Conservation (phyloP, 2,113 vertebrate species). For the Eublepharis macularius region DNA sequence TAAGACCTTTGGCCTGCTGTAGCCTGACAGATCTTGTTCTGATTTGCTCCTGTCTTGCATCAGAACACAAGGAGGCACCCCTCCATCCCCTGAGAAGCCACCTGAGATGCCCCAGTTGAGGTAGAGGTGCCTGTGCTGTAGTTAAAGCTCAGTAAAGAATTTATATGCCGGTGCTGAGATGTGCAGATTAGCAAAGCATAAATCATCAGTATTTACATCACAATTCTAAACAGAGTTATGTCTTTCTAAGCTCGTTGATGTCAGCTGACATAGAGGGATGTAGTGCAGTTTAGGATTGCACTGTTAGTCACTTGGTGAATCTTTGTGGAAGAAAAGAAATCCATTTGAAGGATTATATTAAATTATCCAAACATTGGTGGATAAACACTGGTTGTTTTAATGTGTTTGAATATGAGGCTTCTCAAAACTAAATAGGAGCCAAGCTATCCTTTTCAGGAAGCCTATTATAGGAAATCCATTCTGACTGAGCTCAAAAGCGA, state of each 20-base stretch:
- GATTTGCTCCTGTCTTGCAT: too few relatives aligned
- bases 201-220: not conserved
- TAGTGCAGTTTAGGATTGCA: too few relatives aligned
- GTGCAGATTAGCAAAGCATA: conserved; percentile 26
- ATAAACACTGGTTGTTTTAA: conserved; percentile 34
- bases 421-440: conserved; percentile 37
- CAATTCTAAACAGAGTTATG: too few relatives aligned
- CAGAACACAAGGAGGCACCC: too few relatives aligned
- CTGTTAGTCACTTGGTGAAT: conserved; percentile 22
- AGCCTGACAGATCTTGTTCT: too few relatives aligned
- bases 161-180: conserved; percentile 10
- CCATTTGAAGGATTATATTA: conserved; percentile 16
- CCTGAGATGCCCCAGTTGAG: not conserved
- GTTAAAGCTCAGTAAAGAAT: conserved; percentile 25
- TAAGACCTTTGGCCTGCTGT: too few relatives aligned
- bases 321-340: not conserved
- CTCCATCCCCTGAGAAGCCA: too few relatives aligned
- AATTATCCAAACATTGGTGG: conserved; percentile 38
- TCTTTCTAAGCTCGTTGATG: too few relatives aligned
- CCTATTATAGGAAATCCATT: conserved; percentile 50
- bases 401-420: conserved; percentile 21
- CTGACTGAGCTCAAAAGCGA: conserved; percentile 45
- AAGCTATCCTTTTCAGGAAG: conserved; percentile 34
- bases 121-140: conserved; percentile 1
- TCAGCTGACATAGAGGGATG: too few relatives aligned